These are phyloP conservation scores for Agrenia bidenticulata DNA, from an alignment of 2,888 invertebrate species.

Conservation along the genomic window DNA sequence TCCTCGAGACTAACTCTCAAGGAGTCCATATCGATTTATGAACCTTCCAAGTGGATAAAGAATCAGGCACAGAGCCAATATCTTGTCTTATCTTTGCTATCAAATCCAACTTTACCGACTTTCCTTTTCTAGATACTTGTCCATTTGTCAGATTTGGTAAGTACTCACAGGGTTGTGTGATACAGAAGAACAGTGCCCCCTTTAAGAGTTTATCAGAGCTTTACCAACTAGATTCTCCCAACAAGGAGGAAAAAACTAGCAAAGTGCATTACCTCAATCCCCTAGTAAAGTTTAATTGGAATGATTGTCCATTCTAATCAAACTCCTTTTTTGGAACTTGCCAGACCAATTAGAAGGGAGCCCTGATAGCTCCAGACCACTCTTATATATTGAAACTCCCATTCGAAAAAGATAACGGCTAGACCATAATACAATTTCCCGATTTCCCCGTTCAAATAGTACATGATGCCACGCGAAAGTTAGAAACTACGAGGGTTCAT, in stretches of 20 bases:
- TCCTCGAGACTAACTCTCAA: neutral
- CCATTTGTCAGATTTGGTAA: constrained; percentile 16
- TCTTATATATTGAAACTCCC: too few relatives aligned
- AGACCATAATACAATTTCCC: constrained; percentile 11
- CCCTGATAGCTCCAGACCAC: too few relatives aligned
- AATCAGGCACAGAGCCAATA: constrained; percentile 16
- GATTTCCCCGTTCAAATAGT: neutral
- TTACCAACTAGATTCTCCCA: neutral
- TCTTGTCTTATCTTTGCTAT: constrained; percentile 10
- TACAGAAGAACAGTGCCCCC: neutral
- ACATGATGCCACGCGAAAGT: neutral
- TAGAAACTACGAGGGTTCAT: neutral
- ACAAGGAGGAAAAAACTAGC: neutral
- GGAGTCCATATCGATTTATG: constrained; percentile 21
- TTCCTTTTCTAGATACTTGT: neutral
- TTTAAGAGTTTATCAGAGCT: constrained; percentile 1
- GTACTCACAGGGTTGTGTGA: neutral
- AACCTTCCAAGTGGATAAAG: constrained; percentile 10
- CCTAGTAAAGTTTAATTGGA: constrained; percentile 18
- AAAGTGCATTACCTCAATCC: constrained; percentile 2
- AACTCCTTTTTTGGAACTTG: constrained; percentile 8
- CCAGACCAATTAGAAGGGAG: constrained; percentile 13
- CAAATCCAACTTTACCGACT: constrained; percentile 11
- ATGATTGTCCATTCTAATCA: constrained; percentile 20
- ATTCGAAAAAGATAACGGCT: neutral